phyloP scores from a whole-genome alignment of 1,140 invertebrate species.

The Telenomus remus region DNA sequence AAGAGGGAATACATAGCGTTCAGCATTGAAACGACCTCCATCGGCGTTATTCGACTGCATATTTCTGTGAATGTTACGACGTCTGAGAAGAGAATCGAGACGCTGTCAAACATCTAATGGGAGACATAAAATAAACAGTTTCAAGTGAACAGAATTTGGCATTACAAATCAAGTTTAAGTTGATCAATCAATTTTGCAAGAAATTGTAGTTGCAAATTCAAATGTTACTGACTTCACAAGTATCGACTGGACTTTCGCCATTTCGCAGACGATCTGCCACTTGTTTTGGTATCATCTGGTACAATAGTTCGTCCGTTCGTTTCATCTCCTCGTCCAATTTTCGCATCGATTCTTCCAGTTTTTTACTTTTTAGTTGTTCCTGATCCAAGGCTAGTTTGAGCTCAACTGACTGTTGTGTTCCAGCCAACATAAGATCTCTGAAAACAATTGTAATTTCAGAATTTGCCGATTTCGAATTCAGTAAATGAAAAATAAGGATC shows the following conservation, averaged over 20 bases:
- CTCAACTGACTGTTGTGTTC: slow-evolving; percentile 97
- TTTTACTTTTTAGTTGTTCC: slow-evolving; percentile 97
- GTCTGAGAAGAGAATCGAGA: slow-evolving; percentile 97
- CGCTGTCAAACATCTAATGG: slow-evolving; percentile 92
- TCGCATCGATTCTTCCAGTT: slow-evolving; percentile 96
- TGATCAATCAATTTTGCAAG: no score
- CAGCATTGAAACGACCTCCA: slow-evolving; percentile 98
- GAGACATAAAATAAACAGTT: slow-evolving; percentile 4
- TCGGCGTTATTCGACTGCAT: slow-evolving; percentile 93
- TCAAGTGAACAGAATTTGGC: background rate
- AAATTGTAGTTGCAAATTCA: background rate
- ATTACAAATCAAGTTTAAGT: no score
- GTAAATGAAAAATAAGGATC: no score
- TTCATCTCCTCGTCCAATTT: slow-evolving; percentile 97
- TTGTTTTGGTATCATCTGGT: slow-evolving; percentile 99
- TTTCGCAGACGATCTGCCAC: slow-evolving; percentile 93
- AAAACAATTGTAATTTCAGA: background rate
- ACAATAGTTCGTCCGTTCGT: slow-evolving; percentile 94
- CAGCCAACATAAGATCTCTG: slow-evolving; percentile 95
- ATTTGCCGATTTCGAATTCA: background rate
- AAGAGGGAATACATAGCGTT: slow-evolving; percentile 97
- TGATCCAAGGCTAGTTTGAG: slow-evolving; percentile 96
- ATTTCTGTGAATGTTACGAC: slow-evolving; percentile 98
- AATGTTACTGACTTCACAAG: slow-evolving; percentile 87
- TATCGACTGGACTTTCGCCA: slow-evolving; percentile 95